A percentile compares a stretch with the other conserved stretches of the same genome.
Conservation (phyloP, 1,140 invertebrate genomes). For the Cyclina sinensis region DNA sequence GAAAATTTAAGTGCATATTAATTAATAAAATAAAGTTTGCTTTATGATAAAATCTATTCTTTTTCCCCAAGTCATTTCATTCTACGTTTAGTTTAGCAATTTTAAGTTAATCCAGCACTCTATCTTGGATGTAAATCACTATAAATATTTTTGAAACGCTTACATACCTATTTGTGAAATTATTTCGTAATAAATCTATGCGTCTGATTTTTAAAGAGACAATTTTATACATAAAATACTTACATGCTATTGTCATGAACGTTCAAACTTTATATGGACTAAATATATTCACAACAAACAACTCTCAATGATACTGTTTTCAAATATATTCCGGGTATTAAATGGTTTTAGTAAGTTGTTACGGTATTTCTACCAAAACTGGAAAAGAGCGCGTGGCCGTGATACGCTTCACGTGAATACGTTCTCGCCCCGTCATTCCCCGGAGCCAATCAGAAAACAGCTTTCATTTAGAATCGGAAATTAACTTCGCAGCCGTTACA, state of each 20-base stretch:
- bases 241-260: conserved; percentile 11
- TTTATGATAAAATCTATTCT: conserved; percentile 24
- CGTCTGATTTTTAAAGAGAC: not conserved
- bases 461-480: conserved; percentile 54
- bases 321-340: conserved; percentile 53
- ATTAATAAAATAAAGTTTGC: conserved; percentile 11
- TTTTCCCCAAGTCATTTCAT: conserved; percentile 24
- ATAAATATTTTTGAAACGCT: not conserved
- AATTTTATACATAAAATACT: not conserved
- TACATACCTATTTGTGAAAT: not conserved
- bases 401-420: conserved; percentile 46
- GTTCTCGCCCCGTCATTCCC: conserved; percentile 22
- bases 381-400: conserved; percentile 62
- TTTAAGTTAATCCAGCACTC: not conserved
- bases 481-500: conserved; percentile 51
- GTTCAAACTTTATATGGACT: not conserved
- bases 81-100: not conserved
- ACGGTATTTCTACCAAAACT: conserved; percentile 64
- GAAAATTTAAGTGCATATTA: conserved; percentile 17
- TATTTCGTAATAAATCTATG: not conserved
- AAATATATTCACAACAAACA: not conserved
- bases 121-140: not conserved
- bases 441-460: conserved; percentile 45
- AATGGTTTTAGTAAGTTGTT: conserved; percentile 53
- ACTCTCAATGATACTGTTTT: not conserved